These are phyloP conservation scores for Poecilobothrus nobilitatus DNA, from an alignment of 2,888 invertebrate species.

Conservation along the genomic window DNA sequence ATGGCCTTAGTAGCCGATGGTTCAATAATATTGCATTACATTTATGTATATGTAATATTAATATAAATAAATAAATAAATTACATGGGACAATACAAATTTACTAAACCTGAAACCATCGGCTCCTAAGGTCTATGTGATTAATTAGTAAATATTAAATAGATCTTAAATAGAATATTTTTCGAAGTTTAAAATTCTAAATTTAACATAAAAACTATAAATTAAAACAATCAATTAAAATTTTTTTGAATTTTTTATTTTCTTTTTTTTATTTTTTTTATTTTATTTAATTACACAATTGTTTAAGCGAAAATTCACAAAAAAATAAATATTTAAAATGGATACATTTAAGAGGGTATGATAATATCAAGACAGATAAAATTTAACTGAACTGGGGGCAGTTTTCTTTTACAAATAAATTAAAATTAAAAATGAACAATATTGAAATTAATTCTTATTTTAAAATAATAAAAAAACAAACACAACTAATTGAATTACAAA, in stretches of 20 bases:
- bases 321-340: conserved; percentile 1
- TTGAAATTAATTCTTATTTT: neutral
- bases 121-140: no score
- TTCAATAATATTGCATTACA: no score
- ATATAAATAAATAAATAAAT: no score
- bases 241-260: neutral
- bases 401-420: neutral
- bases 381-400: neutral
- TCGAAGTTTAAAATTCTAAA: no score
- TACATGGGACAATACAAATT: no score
- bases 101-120: no score
- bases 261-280: neutral
- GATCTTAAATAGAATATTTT: no score
- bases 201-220: neutral
- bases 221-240: neutral
- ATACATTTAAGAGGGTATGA: neutral
- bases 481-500: neutral
- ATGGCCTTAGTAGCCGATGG: no score
- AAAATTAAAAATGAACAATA: neutral
- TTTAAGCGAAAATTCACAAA: neutral
- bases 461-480: neutral
- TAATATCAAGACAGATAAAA: neutral
- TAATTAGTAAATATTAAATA: no score
- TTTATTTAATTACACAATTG: neutral
- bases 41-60: no score